Conservation (phyloP, 37 sponge, comb jelly and placozoan species). For the Cladorhizidae sp. region DNA sequence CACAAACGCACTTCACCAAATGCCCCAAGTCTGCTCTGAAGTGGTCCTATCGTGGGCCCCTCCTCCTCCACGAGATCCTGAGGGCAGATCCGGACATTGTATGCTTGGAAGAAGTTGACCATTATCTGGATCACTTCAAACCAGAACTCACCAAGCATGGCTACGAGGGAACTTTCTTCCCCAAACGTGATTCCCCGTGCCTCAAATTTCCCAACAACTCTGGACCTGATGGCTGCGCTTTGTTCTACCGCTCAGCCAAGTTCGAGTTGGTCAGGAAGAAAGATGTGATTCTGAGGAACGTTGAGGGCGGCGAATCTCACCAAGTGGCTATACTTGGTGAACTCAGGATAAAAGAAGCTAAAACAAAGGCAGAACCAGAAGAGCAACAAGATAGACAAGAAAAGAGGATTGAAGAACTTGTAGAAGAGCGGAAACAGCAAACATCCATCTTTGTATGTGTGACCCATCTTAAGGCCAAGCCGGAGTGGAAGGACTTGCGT, state of each 20-base stretch:
- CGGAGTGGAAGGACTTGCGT: slow-evolving; percentile 4
- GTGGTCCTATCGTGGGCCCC: slow-evolving; percentile 40
- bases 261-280: slow-evolving; percentile 39
- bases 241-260: slow-evolving; percentile 49
- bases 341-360: neutral
- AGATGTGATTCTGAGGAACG: slow-evolving; percentile 14
- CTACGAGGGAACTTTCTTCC: slow-evolving; percentile 48
- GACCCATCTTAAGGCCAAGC: slow-evolving; percentile 75
- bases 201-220: slow-evolving; percentile 36
- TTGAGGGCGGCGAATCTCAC: slow-evolving; percentile 12
- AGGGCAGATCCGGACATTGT: slow-evolving; percentile 65
- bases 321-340: slow-evolving; percentile 60
- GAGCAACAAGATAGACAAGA: neutral
- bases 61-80: slow-evolving; percentile 49
- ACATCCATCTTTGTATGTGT: slow-evolving; percentile 51
- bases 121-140: slow-evolving; percentile 62
- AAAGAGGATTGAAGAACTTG: neutral
- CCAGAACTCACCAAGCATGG: slow-evolving; percentile 51
- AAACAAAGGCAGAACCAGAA: neutral
- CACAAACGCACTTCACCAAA: slow-evolving; percentile 36
- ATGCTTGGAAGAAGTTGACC: slow-evolving; percentile 79
- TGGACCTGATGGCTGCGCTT: slow-evolving; percentile 84
- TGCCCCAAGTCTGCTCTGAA: slow-evolving; percentile 19
- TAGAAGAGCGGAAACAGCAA: neutral
- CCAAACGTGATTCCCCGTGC: slow-evolving; percentile 65